These are phyloP conservation scores for Engraulis encrasicolus DNA, from an alignment of 2,113 vertebrate species.

Conservation along the genomic window DNA sequence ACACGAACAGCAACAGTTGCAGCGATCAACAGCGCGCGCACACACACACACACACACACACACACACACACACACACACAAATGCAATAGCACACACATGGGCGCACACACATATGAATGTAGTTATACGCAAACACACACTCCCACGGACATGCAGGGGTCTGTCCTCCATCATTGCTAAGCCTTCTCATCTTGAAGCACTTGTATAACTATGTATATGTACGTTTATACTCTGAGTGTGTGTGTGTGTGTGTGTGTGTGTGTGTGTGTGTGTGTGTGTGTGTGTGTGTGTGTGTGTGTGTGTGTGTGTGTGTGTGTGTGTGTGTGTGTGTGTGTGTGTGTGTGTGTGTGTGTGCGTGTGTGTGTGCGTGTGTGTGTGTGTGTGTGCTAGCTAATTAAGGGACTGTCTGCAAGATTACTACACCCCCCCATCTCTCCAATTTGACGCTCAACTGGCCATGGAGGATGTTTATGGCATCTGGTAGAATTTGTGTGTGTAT, in stretches of 20 bases:
- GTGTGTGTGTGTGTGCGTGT: not conserved
- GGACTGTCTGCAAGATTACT: not conserved
- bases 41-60: conserved; percentile 11
- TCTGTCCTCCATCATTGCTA: not conserved
- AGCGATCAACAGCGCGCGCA: not conserved
- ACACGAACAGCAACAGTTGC: not conserved
- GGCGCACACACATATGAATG: not conserved
- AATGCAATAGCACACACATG: not conserved
- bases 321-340: not conserved
- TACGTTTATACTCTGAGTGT: not conserved
- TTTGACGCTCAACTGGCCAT: not conserved
- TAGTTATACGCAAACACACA: not conserved
- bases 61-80: not conserved
- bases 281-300: not conserved
- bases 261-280: not conserved
- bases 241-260: not conserved
- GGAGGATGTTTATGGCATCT: not conserved
- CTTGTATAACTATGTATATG: not conserved
- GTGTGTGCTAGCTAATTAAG: not conserved
- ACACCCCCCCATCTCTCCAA: too few relatives aligned
- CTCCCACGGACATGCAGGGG: not conserved
- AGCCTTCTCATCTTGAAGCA: not conserved
- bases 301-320: not conserved
- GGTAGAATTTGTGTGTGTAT: not conserved
- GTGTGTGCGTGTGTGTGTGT: not conserved